phyloP scores from a whole-genome alignment of 2,797 vertebrate genomes.

The Trichosurus vulpecula region DNA sequence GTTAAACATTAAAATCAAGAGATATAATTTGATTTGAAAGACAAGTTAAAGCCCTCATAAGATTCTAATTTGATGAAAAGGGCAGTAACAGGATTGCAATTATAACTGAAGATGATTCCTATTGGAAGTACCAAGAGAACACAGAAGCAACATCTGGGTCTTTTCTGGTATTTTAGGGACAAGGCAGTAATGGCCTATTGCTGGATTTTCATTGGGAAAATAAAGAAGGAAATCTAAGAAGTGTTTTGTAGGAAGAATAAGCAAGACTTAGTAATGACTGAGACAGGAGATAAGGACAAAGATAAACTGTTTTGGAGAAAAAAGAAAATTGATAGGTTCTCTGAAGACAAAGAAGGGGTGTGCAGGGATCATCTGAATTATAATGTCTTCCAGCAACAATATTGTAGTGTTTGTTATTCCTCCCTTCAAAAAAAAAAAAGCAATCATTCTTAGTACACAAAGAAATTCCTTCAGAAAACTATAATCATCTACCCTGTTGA shows the following conservation, averaged over 20 bases:
- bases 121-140: not conserved
- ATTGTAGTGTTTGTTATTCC: not conserved
- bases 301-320: conserved; percentile 31
- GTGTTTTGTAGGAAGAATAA: not conserved
- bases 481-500: not conserved
- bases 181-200: not conserved
- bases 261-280: conserved; percentile 39
- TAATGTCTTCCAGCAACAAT: conserved; percentile 36
- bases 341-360: conserved; percentile 41
- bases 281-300: conserved; percentile 44
- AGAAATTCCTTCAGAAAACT: conserved; percentile 51
- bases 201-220: not conserved
- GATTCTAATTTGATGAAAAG: not conserved
- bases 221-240: conserved; percentile 38
- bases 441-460: conserved; percentile 36
- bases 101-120: not conserved
- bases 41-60: not conserved
- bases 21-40: conserved; percentile 20
- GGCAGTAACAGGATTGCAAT: not conserved
- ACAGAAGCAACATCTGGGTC: not conserved
- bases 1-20: not conserved
- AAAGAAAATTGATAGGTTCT: conserved; percentile 40
- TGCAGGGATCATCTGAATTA: conserved; percentile 35
- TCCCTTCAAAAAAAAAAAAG: not conserved
- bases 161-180: not conserved